These are phyloP conservation scores for Macrophya alboannulata DNA, from an alignment of 2,888 invertebrate species.

Conservation along the genomic window DNA sequence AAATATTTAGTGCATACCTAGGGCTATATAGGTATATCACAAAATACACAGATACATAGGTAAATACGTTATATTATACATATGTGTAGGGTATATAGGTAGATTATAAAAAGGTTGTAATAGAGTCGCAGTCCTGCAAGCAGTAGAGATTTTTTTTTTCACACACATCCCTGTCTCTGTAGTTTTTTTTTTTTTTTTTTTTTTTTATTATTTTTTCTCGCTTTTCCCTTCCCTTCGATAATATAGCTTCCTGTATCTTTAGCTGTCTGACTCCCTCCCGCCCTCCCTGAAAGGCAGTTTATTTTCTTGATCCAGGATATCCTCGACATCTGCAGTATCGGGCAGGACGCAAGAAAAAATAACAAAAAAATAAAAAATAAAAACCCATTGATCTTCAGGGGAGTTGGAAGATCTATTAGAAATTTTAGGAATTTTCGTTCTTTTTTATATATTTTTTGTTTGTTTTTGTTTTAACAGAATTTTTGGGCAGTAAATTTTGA, in stretches of 20 bases:
- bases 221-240: background rate
- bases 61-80: too few species aligned
- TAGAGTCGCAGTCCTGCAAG: too few species aligned
- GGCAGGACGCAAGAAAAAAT: background rate
- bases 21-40: background rate
- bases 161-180: background rate
- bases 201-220: background rate
- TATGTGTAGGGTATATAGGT: background rate
- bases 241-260: constrained; percentile 36
- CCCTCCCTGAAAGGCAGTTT: background rate
- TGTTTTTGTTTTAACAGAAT: background rate
- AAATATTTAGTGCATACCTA: background rate
- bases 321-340: constrained; percentile 31
- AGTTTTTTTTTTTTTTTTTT: background rate
- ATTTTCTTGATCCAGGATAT: constrained; percentile 52
- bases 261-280: background rate
- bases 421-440: background rate
- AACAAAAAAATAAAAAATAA: background rate
- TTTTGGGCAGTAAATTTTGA: background rate
- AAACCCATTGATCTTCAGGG: background rate
- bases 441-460: too few species aligned
- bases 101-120: background rate
- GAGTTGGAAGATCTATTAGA: background rate
- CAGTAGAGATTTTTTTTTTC: background rate
- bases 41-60: too few species aligned